Percentiles rank a stretch among this genome's conserved stretches.
Conservation (phyloP, 2,797 vertebrate species). For the Emys orbicularis region DNA sequence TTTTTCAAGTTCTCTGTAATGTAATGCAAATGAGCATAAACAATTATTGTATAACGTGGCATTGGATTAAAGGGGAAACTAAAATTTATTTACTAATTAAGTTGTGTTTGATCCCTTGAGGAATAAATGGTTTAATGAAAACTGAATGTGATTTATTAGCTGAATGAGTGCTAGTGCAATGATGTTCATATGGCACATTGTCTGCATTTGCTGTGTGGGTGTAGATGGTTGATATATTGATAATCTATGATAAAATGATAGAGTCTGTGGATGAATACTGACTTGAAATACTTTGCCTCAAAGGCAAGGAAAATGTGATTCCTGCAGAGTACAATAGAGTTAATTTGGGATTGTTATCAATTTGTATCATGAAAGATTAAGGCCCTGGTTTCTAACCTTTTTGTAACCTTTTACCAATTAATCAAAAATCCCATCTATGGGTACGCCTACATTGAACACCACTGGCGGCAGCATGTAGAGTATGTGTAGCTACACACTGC, state of each 20-base stretch:
- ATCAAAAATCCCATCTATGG: not conserved
- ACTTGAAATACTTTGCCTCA: not conserved
- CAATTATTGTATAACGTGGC: not conserved
- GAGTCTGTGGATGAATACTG: not conserved
- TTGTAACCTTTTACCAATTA: not conserved
- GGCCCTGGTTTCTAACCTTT: not conserved
- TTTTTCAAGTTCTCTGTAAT: not conserved
- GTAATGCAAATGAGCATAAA: not conserved
- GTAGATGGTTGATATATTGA: rapidly evolving
- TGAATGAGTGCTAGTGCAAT: rapidly evolving
- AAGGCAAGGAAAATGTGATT: not conserved
- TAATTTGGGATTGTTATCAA: too few species aligned
- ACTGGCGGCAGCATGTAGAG: not conserved
- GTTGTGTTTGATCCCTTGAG: not conserved
- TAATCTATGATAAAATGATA: not conserved
- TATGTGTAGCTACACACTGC: not conserved
- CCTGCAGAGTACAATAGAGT: not conserved
- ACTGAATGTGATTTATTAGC: not conserved
- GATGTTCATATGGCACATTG: not conserved
- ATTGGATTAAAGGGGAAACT: not conserved
- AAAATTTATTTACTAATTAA: not conserved
- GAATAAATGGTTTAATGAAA: not conserved
- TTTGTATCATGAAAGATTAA: not conserved
- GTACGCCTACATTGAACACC: not conserved
- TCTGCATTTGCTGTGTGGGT: not conserved